These are phyloP conservation scores for Sandelia bainsii DNA, from an alignment of 2,797 vertebrate genomes.

Conservation along the genomic window DNA sequence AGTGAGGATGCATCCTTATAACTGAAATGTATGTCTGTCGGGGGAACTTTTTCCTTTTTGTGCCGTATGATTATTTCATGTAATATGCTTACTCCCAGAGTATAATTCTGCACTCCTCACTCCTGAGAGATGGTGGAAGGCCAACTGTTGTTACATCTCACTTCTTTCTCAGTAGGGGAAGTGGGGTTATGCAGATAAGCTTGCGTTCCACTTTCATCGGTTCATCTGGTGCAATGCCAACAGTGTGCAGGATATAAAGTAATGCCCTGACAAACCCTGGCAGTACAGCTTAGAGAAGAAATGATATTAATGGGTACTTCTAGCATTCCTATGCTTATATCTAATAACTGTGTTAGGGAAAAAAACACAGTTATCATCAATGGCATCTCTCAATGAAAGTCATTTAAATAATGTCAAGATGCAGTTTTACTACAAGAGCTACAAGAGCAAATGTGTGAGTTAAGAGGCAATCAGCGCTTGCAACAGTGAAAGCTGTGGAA, in stretches of 20 bases:
- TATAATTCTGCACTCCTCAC: slow-evolving; percentile 40
- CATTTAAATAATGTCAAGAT: slow-evolving; percentile 68
- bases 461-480: slow-evolving; percentile 61
- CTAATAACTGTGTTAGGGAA: slow-evolving; percentile 47
- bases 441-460: slow-evolving; percentile 48
- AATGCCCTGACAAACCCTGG: slow-evolving; percentile 44
- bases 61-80: slow-evolving; percentile 48
- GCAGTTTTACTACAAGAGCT: slow-evolving; percentile 40
- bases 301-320: slow-evolving; percentile 41
- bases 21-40: slow-evolving; percentile 32
- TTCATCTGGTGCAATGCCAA: slow-evolving; percentile 35
- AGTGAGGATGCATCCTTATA: slow-evolving; percentile 11
- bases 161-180: slow-evolving; percentile 43
- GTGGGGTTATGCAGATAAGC: slow-evolving; percentile 61
- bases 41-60: slow-evolving; percentile 19
- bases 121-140: slow-evolving; percentile 33
- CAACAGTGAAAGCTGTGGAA: slow-evolving; percentile 41
- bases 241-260: slow-evolving; percentile 44
- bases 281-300: slow-evolving; percentile 40
- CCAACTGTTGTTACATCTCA: slow-evolving; percentile 50
- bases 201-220: slow-evolving; percentile 43
- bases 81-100: slow-evolving; percentile 37
- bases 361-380: slow-evolving; percentile 62
- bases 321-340: slow-evolving; percentile 39
- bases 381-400: slow-evolving; percentile 60